These are phyloP conservation scores for Ammodytes dubius DNA, from an alignment of 2,113 vertebrate species.

Conservation along the genomic window DNA sequence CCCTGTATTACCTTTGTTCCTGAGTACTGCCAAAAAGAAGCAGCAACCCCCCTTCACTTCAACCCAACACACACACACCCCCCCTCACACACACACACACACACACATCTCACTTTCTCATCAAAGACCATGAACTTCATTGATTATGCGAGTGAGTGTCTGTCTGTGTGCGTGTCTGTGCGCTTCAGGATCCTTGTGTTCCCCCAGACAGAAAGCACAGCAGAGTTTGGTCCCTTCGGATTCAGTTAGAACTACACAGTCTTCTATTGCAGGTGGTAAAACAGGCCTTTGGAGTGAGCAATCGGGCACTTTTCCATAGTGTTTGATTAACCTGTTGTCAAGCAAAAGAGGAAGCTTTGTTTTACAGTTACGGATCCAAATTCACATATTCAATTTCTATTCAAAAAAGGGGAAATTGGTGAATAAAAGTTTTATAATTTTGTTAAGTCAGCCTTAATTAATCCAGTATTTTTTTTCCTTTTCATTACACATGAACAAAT, in stretches of 20 bases:
- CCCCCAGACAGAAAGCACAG: constrained; percentile 11
- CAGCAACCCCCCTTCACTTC: no score
- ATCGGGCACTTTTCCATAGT: background rate
- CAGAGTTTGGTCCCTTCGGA: constrained; percentile 4
- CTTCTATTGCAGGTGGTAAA: constrained; percentile 28
- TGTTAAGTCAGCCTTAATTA: background rate
- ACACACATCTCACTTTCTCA: constrained; percentile 63
- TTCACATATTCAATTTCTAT: background rate
- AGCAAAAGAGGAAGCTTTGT: background rate
- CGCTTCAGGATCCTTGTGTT: background rate
- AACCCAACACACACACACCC: constrained; percentile 40
- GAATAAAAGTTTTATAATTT: background rate
- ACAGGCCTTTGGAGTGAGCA: constrained; percentile 1
- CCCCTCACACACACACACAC: constrained; percentile 29
- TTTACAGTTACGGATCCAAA: background rate
- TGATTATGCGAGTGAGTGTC: constrained; percentile 33
- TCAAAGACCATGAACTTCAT: constrained; percentile 81
- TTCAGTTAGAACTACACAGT: constrained; percentile 16
- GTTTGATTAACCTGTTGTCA: background rate
- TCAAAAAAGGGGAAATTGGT: background rate
- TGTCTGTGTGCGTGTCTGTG: constrained; percentile 7
- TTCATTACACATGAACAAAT: background rate
- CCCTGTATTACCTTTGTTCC: constrained; percentile 83
- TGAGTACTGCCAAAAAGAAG: constrained; percentile 82
- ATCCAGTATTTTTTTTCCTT: background rate